phyloP scores from a whole-genome alignment of 2,888 invertebrate genomes.

The Ernsta delagoae region DNA sequence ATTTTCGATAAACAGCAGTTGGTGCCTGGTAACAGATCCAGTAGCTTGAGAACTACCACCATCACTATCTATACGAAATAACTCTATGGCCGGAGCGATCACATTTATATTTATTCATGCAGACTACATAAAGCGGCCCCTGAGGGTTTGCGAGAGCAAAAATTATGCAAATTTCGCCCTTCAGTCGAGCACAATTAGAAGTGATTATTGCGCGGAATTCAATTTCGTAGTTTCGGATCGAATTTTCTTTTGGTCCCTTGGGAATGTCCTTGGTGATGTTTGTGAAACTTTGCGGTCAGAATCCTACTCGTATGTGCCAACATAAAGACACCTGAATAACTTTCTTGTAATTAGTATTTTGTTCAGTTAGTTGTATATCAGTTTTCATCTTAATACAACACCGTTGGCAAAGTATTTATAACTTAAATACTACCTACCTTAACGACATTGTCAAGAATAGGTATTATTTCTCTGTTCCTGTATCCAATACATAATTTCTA shows the following conservation, averaged over 20 bases:
- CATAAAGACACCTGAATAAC: neutral
- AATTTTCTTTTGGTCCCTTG: slow-evolving; percentile 29
- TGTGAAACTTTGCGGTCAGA: slow-evolving; percentile 27
- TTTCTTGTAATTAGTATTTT: neutral
- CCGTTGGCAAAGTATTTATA: too few species aligned
- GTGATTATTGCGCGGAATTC: slow-evolving; percentile 70
- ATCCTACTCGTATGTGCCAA: slow-evolving; percentile 1
- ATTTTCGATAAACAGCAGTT: too few species aligned
- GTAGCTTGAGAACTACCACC: too few species aligned
- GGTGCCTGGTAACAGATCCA: too few species aligned
- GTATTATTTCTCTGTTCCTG: too few species aligned
- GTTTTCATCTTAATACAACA: too few species aligned
- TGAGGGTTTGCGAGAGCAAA: slow-evolving; percentile 57
- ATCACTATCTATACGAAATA: neutral
- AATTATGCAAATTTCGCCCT: slow-evolving; percentile 79
- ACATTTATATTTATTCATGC: slow-evolving; percentile 73
- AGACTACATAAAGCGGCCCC: slow-evolving; percentile 69
- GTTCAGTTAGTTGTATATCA: too few species aligned
- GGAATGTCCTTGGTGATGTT: slow-evolving; percentile 13
- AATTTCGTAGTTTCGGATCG: slow-evolving; percentile 56
- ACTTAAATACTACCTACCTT: too few species aligned
- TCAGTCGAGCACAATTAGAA: slow-evolving; percentile 72
- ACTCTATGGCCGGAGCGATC: slow-evolving; percentile 22
- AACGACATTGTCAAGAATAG: too few species aligned
- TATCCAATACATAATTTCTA: too few species aligned